Conservation (phyloP, 2,113 vertebrate genomes). For the Eptesicus fuscus region DNA sequence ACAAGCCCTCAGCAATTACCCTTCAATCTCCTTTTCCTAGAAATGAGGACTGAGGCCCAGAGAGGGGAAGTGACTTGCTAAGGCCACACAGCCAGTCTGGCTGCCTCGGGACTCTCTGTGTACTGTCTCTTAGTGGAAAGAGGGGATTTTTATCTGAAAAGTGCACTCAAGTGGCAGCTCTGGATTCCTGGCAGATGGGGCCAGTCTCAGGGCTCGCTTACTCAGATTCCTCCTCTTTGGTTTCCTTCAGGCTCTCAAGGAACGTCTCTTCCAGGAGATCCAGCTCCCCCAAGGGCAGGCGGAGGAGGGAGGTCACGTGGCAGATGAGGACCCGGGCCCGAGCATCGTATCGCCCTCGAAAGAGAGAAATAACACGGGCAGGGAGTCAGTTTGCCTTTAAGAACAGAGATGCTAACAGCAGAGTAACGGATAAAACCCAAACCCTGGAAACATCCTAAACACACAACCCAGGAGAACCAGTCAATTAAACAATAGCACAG, state of each 20-base stretch:
- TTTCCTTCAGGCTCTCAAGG: conserved; percentile 89
- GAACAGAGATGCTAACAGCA: background rate
- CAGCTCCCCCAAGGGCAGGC: conserved; percentile 83
- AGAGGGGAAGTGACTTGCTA: background rate
- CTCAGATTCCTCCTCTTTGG: conserved; percentile 90
- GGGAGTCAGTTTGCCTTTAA: background rate
- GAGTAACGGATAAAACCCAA: background rate
- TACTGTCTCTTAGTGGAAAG: background rate
- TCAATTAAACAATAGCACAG: accelerated
- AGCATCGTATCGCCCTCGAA: conserved; percentile 91
- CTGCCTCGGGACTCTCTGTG: background rate
- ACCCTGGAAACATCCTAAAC: accelerated
- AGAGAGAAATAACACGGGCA: conserved; percentile 25
- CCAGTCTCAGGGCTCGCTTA: conserved; percentile 56
- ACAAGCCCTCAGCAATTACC: background rate
- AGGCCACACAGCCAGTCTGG: background rate
- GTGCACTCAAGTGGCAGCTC: background rate
- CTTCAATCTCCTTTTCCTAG: background rate
- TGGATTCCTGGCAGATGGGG: background rate
- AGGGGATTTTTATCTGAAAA: background rate
- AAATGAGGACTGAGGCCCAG: background rate
- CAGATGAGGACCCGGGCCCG: conserved; percentile 90
- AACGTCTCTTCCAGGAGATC: conserved; percentile 91
- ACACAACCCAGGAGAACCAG: accelerated
- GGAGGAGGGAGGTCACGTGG: conserved; percentile 87